Evolutionary conservation across 2,113 vertebrate species (phyloP).

Genomic region (Pteruthius melanotis): DNA sequence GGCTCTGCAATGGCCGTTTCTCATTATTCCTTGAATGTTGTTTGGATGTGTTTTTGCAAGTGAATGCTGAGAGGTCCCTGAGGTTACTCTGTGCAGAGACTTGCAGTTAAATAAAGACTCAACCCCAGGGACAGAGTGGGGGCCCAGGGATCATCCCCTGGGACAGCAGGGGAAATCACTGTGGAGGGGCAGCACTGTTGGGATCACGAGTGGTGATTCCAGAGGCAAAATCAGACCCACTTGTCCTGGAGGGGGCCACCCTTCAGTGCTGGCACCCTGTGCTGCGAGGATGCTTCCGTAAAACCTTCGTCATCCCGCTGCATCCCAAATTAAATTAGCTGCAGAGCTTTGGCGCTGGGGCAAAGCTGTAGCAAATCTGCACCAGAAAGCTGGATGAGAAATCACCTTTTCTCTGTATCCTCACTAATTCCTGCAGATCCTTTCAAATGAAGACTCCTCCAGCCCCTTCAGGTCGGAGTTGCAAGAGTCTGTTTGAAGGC

Average conservation of each 20-base stretch:
- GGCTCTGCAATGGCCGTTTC: not conserved
- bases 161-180: not conserved
- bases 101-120: not conserved
- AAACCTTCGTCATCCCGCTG: not conserved
- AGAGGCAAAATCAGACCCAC: not conserved
- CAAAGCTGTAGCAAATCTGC: not conserved
- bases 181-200: not conserved
- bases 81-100: conserved; percentile 6
- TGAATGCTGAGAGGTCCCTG: not conserved
- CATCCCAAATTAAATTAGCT: not conserved
- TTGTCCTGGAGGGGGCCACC: not conserved
- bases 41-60: conserved; percentile 24
- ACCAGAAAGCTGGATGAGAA: conserved; percentile 25
- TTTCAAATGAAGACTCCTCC: conserved; percentile 19
- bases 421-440: conserved; percentile 34
- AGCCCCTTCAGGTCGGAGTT: not conserved
- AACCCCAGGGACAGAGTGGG: not conserved
- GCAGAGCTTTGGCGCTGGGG: not conserved
- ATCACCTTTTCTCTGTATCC: conserved; percentile 28
- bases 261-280: not conserved
- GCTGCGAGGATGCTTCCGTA: not conserved
- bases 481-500: not conserved
- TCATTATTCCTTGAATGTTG: conserved; percentile 19
- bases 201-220: not conserved
- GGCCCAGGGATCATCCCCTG: not conserved